These are phyloP conservation scores for Gorsachius magnificus DNA, from an alignment of 2,797 vertebrate genomes.

Conservation along the genomic window DNA sequence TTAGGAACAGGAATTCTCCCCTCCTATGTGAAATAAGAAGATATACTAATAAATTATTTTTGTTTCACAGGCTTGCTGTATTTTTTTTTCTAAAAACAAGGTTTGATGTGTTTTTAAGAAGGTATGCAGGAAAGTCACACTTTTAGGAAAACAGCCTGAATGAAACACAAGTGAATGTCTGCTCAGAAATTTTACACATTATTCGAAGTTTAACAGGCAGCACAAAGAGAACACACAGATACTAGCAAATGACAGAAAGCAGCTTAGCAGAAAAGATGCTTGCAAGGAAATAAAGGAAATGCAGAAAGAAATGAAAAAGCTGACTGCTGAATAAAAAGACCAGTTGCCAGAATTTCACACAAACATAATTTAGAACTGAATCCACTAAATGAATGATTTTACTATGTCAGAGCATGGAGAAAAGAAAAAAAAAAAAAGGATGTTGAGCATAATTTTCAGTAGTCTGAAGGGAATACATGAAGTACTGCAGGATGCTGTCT, in stretches of 20 bases:
- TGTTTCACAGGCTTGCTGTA: neutral
- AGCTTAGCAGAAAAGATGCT: neutral
- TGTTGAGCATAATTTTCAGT: neutral
- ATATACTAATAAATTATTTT: neutral
- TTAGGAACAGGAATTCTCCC: neutral
- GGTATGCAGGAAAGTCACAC: neutral
- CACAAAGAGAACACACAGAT: neutral
- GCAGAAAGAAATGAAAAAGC: neutral
- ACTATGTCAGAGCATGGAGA: neutral
- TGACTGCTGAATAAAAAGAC: neutral
- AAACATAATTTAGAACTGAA: neutral
- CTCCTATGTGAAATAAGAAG: neutral
- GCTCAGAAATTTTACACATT: neutral
- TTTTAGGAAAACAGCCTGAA: neutral
- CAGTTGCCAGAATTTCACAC: neutral
- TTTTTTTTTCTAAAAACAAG: neutral
- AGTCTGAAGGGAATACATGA: neutral
- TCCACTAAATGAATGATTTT: neutral
- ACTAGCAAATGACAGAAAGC: neutral
- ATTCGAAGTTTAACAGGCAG: neutral
- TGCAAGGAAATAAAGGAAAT: neutral
- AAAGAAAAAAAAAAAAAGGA: no score
- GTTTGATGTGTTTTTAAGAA: neutral
- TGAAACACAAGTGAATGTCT: neutral
- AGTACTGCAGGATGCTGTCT: neutral